Conservation (phyloP, 2,888 invertebrate genomes). For the Dyspetes luteomarginatus region DNA sequence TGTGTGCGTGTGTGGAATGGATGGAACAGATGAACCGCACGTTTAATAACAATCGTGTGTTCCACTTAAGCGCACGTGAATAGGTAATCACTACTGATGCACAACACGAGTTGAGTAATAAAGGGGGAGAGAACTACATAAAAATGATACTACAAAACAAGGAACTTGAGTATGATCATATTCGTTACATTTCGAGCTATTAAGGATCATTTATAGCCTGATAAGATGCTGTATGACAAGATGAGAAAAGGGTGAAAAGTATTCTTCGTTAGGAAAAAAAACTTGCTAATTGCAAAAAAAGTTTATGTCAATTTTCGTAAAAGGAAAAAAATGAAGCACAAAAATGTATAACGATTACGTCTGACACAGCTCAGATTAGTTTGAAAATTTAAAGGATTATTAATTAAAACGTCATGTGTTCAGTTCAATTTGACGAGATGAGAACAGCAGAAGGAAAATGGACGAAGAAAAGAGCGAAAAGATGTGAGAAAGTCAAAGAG, state of each 20-base stretch:
- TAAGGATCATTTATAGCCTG: background rate
- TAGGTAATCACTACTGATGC: slow-evolving; percentile 52
- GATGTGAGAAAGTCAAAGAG: background rate
- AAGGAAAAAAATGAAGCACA: background rate
- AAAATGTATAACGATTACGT: too few relatives aligned
- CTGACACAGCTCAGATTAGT: too few relatives aligned
- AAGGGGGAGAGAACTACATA: slow-evolving; percentile 1
- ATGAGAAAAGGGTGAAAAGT: background rate
- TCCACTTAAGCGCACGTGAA: slow-evolving; percentile 61
- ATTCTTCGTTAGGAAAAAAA: background rate
- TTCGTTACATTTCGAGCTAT: background rate
- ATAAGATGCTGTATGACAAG: background rate
- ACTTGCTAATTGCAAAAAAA: background rate
- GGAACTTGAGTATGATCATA: background rate
- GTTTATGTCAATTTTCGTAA: background rate
- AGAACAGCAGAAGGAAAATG: background rate
- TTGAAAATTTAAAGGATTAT: too few relatives aligned
- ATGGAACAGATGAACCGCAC: slow-evolving; percentile 57
- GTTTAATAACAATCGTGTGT: slow-evolving; percentile 58
- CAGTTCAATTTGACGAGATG: too few relatives aligned
- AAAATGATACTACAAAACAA: background rate
- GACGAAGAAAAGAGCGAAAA: slow-evolving; percentile 1
- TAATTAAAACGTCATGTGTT: too few relatives aligned
- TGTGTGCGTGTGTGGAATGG: slow-evolving; percentile 14
- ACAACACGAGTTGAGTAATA: slow-evolving; percentile 31